Percentiles rank a stretch among this genome's conserved stretches.
phyloP scores from a whole-genome alignment of 2,888 invertebrate genomes.

The Drosophila mayaguana region DNA sequence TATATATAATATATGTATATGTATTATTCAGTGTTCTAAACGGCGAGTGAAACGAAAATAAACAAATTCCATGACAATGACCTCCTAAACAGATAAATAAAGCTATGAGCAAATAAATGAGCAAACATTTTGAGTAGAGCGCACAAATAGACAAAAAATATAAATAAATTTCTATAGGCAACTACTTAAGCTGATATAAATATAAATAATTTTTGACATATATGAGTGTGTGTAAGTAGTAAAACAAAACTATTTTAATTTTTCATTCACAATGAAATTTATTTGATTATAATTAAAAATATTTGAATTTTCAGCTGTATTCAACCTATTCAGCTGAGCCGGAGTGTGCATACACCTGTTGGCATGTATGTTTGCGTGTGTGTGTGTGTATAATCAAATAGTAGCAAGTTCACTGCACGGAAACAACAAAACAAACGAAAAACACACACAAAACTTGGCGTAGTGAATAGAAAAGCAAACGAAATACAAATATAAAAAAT shows the following conservation, averaged over 20 bases:
- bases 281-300: conserved; percentile 9
- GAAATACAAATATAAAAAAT: conserved; percentile 26
- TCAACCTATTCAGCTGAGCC: background rate
- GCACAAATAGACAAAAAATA: conserved; percentile 25
- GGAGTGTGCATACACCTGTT: background rate
- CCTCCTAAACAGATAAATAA: conserved; percentile 62
- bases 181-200: conserved; percentile 7
- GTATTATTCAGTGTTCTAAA: conserved; percentile 3
- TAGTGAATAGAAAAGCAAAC: conserved; percentile 35
- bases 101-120: conserved; percentile 45
- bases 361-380: conserved; percentile 23
- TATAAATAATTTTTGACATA: background rate
- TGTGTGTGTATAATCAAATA: conserved; percentile 59
- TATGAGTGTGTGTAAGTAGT: conserved; percentile 11
- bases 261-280: conserved; percentile 5
- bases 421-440: conserved; percentile 51
- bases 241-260: conserved; percentile 1
- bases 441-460: conserved; percentile 5
- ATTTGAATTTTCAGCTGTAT: background rate
- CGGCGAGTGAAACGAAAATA: conserved; percentile 41
- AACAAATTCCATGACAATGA: conserved; percentile 73
- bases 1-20: background rate
- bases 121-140: conserved; percentile 58
- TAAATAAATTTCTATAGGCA: conserved; percentile 11
- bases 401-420: conserved; percentile 74